Evolutionary conservation across 2,888 invertebrate genomes (phyloP), one percentile per base, ranked within the genome.

Genomic region (Machimus rusticus): DNA sequence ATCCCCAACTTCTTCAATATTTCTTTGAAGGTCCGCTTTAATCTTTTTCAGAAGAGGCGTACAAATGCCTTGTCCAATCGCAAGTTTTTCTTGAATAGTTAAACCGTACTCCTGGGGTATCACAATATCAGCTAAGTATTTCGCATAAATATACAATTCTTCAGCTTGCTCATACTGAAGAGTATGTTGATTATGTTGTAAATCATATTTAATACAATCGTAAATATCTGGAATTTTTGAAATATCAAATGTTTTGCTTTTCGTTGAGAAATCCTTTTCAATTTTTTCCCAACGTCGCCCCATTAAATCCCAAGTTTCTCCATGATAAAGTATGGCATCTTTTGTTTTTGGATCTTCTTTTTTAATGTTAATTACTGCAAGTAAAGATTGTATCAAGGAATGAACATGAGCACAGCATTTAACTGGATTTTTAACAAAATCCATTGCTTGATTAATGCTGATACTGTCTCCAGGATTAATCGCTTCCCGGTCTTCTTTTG

Each of bases 31-130:
- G 93, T 99, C 99, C 0, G 98, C 97, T 89, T 97, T 95, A 89
- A 99, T 98, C 93, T 99, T 99, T 91, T 98, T 97, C 89, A 99
- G 93, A 82, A 99, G 93, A 0, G 99, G 99, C 16, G 98, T 98
- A 91, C 99, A 99, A 89, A 99, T 99, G 1, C 99, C 98, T 93
- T 99, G 98, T 0, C 98, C 98, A 90, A 99, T 99, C 0, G 98
- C 96, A 88, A 99, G 93, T 92, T 99, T 99, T 92, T 99, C 99
- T 93, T 98, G 97, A 89, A 96, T 95, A 0, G 98, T 98, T 90
- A 99, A 94, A 16, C 99, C 99, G 91, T 99, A 99, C 92, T 99
- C 99, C 96, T 99, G 99, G 0, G 99, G 99, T 92, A 99, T 99
- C 0, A 99, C 99, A 91, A 99, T 97, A 92, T 99, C 99, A 0